phyloP scores from a whole-genome alignment of 2,888 invertebrate species.

The Leucophenga montana region DNA sequence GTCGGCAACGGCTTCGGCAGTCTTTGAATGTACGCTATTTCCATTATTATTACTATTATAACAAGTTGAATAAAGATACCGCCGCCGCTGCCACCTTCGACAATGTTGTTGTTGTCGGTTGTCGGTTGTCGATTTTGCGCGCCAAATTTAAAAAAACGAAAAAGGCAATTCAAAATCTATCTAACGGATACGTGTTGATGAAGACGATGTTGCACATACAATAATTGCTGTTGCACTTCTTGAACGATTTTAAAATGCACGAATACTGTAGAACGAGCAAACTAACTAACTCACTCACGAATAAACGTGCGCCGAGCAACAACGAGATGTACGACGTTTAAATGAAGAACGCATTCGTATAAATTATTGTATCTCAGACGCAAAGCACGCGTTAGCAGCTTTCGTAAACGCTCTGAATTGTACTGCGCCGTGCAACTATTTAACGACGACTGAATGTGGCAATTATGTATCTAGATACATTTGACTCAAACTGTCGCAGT shows the following conservation, averaged over 20 bases:
- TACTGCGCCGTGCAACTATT: slow-evolving; percentile 73
- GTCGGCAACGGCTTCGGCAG: slow-evolving; percentile 19
- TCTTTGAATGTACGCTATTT: not conserved
- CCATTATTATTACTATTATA: not conserved
- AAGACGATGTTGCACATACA: not conserved
- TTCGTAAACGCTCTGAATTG: slow-evolving; percentile 36
- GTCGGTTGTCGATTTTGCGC: not conserved
- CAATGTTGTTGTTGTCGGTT: too few species aligned
- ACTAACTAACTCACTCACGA: not conserved
- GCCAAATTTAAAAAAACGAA: not conserved
- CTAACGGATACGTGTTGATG: not conserved
- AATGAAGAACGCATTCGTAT: not conserved
- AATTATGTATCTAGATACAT: slow-evolving; percentile 73
- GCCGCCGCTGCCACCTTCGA: not conserved
- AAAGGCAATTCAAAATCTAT: too few species aligned
- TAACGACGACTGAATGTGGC: slow-evolving; percentile 73
- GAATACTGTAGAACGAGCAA: not conserved
- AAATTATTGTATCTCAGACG: slow-evolving; percentile 12
- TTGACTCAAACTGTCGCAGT: slow-evolving; percentile 61
- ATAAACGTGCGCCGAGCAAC: slow-evolving; percentile 7
- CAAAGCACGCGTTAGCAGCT: not conserved
- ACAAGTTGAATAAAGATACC: not conserved
- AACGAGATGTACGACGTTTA: not conserved
- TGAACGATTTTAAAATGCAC: not conserved
- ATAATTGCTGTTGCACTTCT: not conserved